Evolutionary conservation across 2,113 vertebrate genomes (phyloP), one percentile per base, ranked within the genome.

Genomic region (Irena cyanogastra): DNA sequence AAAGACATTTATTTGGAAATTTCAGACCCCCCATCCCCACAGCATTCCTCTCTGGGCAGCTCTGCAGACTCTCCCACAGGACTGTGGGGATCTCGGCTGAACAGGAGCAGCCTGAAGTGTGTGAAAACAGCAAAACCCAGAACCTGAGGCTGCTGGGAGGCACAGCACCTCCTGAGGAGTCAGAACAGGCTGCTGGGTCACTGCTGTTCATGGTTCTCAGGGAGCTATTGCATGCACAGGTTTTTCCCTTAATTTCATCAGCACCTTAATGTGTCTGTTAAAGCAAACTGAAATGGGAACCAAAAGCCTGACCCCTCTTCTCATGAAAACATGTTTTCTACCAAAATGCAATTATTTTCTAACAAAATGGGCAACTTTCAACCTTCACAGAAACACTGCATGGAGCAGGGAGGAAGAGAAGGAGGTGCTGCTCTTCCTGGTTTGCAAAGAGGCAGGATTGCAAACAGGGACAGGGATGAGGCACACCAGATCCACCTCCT

Each of bases 101-200:
- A n/a, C n/a, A n/a, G n/a, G 37, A 52, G 57, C 19, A 52, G n/a
- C 63, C 69, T 14, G 1, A 16, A 37, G 59, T 0, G 0, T 12
- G 42, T 3, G 8, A 4, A 3, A 26, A 13, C 64, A 68, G 64
- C 77, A 45, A 10, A 33, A 6, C 8, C 64, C 60, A 15, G 52
- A 9, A 22, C 3, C 1, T 7, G 74, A 19, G 64, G 10, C n/a
- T 56, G 44, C 65, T 23, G 45, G 33, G 2, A 45, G 68, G 37
- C 24, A 10, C 2, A 0, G 6, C 10, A 35, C n/a, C 13, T 18
- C 31, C 79, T 27, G 13, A 70, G 54, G 10, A 27, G 49, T 15
- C 49, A 28, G 22, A 27, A 4, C 1, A 44, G 33, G 19, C 42
- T 49, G 3, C 31, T 2, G 54, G 45, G 15, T 23, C 23, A 16